These are phyloP conservation scores for Agrenia bidenticulata DNA, from an alignment of 2,888 invertebrate genomes.

Conservation along the genomic window DNA sequence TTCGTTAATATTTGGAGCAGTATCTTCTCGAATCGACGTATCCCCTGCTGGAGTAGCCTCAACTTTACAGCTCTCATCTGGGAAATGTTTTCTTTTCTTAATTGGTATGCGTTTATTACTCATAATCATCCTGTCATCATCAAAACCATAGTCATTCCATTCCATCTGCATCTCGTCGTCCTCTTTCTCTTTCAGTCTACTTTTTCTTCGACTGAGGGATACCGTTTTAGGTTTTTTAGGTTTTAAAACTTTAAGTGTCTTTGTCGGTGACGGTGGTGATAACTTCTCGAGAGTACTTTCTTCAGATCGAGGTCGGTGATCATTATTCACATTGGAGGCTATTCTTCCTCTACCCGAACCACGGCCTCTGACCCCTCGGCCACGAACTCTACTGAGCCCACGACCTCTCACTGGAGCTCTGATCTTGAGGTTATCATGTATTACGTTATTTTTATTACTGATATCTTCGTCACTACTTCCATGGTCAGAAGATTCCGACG, in stretches of 20 bases:
- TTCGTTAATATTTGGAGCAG: background rate
- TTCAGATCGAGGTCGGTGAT: background rate
- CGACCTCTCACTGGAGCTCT: conserved; percentile 24
- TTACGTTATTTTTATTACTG: background rate
- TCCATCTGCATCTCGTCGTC: conserved; percentile 32
- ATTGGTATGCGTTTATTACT: conserved; percentile 11
- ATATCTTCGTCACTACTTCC: background rate
- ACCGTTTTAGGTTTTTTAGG: conserved; percentile 28
- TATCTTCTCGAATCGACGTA: background rate
- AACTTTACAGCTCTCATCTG: background rate
- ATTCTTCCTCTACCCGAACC: conserved; percentile 3
- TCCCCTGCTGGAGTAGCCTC: background rate
- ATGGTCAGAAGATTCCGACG: background rate
- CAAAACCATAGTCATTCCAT: conserved; percentile 14
- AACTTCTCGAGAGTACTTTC: background rate
- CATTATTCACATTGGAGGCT: background rate
- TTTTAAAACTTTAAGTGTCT: conserved; percentile 24
- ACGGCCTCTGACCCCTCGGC: conserved; percentile 21
- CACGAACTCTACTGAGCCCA: conserved; percentile 14
- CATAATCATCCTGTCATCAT: conserved; percentile 7
- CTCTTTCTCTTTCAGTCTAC: conserved; percentile 44
- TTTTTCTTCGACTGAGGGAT: conserved; percentile 40
- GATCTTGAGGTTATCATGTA: conserved; percentile 20
- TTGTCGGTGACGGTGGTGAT: conserved; percentile 23
- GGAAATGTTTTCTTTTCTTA: background rate